Conservation (phyloP, 2,113 vertebrate species). For the Carassius gibelio region DNA sequence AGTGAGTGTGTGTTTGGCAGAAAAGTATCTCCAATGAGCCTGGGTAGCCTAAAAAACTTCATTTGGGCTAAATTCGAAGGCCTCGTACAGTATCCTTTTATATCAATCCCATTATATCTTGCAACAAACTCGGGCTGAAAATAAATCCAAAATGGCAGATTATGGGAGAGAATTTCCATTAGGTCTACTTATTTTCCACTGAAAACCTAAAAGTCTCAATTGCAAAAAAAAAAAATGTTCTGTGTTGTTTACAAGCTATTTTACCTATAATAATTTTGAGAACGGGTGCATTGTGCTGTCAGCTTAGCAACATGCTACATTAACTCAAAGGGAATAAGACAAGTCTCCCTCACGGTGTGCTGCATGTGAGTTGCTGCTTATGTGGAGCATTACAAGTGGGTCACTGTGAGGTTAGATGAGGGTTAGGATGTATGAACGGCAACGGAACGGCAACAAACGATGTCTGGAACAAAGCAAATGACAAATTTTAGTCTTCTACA, state of each 20-base stretch:
- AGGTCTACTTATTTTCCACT: background rate
- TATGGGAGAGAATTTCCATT: background rate
- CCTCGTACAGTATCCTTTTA: background rate
- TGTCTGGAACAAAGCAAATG: background rate
- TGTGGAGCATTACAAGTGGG: conserved; percentile 1
- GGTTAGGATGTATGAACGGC: background rate
- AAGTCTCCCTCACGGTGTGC: too few relatives aligned
- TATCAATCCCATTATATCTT: background rate
- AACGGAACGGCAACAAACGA: background rate
- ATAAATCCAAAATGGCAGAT: background rate
- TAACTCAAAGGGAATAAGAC: background rate
- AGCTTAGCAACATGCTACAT: background rate
- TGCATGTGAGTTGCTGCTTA: background rate
- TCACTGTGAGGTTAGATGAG: background rate
- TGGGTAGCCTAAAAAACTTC: background rate
- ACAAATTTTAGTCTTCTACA: background rate
- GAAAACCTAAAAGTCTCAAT: background rate
- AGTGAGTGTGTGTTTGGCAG: too few relatives aligned
- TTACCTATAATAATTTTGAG: too few relatives aligned
- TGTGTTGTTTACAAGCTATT: too few relatives aligned
- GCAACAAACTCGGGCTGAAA: background rate
- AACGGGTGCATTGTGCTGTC: background rate
- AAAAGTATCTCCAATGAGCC: too few relatives aligned
- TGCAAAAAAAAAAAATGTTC: too few relatives aligned
- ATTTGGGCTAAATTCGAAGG: background rate